Evolutionary conservation across 2,113 vertebrate genomes (phyloP), one percentile per base, ranked within the genome.

Genomic region (Balaeniceps rex): DNA sequence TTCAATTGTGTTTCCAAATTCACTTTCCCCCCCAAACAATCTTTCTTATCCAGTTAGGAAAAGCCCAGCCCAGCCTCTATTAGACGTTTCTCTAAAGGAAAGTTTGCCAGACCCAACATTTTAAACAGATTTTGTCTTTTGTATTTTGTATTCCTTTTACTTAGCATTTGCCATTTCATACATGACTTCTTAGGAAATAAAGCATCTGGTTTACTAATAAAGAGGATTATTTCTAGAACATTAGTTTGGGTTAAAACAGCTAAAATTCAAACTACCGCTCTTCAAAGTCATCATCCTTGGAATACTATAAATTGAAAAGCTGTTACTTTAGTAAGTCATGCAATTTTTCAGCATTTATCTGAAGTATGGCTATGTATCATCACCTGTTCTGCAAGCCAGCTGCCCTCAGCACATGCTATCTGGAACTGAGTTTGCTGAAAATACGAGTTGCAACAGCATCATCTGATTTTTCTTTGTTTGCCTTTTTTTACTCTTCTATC

Each of bases 181-280:
- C 52, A 51, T 46, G 60, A 81, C 52, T 68, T 94, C 64, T 77
- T 80, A 60, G 47, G 79, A 92, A 95, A 83, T 44, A 79, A 90
- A 91, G 60, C 29, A 24, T 26, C 51, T 47, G 36, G 31, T 65
- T 93, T 83, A 95, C 80, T 94, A 93, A 91, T 64, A 93, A 91
- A 80, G 29, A 86, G 29, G 77, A 89, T 86, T 93, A 87, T 93
- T 93, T 94, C 74, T 96, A 85, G 49, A 95, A 72, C 34, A 80
- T 81, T 70, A 81, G 55, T 58, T 93, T 83, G 65, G 42, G 79
- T 77, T 94, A 90, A 88, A 86, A 11, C 46, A 88, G 55, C 40
- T 88, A 88, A 68, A 93, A 92, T 83, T 78, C 44, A 77, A 33
- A 69, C 29, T 83, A 14, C 36, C 77, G 28, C 44, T 57, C 47